Evolutionary conservation across 2,113 vertebrate species (phyloP).

Genomic region (Phalacrocorax carbo): DNA sequence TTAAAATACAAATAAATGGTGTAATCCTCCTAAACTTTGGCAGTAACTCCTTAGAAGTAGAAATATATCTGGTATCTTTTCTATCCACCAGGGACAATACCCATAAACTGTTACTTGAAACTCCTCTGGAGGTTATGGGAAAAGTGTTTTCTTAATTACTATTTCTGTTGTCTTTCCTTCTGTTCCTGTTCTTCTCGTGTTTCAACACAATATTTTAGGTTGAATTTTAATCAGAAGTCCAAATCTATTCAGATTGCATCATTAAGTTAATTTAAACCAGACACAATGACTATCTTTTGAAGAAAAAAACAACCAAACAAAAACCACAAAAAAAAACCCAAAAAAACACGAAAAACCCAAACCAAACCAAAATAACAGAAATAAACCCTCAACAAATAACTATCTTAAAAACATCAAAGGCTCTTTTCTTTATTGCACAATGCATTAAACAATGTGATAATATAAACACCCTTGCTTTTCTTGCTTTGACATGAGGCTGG

Average conservation of each 20-base stretch:
- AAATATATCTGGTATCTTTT: neutral
- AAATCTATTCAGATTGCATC: neutral
- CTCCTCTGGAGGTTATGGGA: neutral
- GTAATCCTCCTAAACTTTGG: neutral
- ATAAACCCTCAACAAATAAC: neutral
- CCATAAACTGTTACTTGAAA: neutral
- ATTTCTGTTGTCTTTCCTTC: neutral
- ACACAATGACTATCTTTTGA: accelerated
- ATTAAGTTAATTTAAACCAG: neutral
- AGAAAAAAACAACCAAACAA: neutral
- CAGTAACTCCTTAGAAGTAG: neutral
- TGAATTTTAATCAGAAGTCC: neutral
- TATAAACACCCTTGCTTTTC: neutral
- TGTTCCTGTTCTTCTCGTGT: neutral
- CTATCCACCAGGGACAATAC: neutral
- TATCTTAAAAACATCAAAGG: neutral
- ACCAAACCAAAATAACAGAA: too few relatives aligned
- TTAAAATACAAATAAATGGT: neutral
- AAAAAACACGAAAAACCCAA: too few relatives aligned
- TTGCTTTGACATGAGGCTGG: neutral
- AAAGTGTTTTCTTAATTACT: neutral
- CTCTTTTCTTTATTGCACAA: neutral
- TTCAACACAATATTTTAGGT: neutral
- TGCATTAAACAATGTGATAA: neutral
- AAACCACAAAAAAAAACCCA: neutral